phyloP scores from a whole-genome alignment of 2,113 vertebrate species.

The Cyphomyrus plagiostoma region DNA sequence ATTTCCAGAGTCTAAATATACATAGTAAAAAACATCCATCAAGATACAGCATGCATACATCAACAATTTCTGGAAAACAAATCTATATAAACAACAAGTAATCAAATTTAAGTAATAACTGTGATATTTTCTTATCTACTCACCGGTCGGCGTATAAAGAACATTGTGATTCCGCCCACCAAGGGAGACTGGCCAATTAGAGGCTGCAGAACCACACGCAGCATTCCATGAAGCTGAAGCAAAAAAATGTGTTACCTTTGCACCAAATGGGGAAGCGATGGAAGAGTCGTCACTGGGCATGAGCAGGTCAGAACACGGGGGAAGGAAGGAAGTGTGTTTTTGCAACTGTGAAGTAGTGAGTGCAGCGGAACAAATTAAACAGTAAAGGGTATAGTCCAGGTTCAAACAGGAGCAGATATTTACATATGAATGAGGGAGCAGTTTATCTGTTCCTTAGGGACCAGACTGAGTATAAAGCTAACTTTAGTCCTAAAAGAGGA shows the following conservation, averaged over 20 bases:
- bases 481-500: neutral
- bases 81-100: neutral
- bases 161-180: conserved; percentile 85
- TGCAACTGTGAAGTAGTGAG: neutral
- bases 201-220: conserved; percentile 83
- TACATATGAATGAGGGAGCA: neutral
- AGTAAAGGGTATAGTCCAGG: neutral
- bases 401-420: neutral
- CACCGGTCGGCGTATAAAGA: conserved; percentile 90
- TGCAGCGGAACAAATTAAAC: neutral
- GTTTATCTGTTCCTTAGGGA: neutral
- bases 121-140: conserved; percentile 43
- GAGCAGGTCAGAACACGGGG: neutral
- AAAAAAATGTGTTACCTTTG: neutral
- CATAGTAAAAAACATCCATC: neutral
- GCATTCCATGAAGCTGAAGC: conserved; percentile 74
- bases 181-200: conserved; percentile 77
- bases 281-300: neutral
- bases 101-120: neutral
- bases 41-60: neutral
- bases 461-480: neutral
- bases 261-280: neutral
- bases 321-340: neutral
- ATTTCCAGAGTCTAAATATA: conserved; percentile 64
- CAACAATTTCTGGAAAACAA: neutral